A percentile compares a stretch with the other conserved stretches of the same genome.
Evolutionary conservation across 2,888 invertebrate genomes (phyloP).

Genomic region (Drosophila suboccidentalis): DNA sequence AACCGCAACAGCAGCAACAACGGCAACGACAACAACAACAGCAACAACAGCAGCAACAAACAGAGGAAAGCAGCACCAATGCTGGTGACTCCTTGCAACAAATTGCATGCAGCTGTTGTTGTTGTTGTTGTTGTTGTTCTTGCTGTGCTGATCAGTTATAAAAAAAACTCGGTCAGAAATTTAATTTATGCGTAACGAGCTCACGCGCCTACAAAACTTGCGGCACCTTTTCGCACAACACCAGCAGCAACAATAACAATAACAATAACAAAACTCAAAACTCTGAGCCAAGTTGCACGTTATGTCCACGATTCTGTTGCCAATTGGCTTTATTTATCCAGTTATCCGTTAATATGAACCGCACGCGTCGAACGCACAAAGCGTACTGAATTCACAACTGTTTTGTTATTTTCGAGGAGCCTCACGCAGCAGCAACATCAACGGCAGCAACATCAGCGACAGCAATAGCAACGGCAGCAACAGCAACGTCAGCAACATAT

Average conservation of each 20-base stretch:
- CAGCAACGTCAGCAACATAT: conserved; percentile 39
- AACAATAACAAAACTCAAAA: conserved; percentile 16
- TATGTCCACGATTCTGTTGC: conserved; percentile 31
- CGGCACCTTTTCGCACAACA: conserved; percentile 62
- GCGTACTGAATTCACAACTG: conserved; percentile 77
- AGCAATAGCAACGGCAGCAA: conserved; percentile 24
- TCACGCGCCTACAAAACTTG: conserved; percentile 78
- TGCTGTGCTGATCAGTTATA: conserved; percentile 57
- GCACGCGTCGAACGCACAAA: conserved; percentile 84
- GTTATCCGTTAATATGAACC: conserved; percentile 69
- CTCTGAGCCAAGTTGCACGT: conserved; percentile 54
- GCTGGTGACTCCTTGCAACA: conserved; percentile 75
- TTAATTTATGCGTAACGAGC: conserved; percentile 81
- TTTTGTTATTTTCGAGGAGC: conserved; percentile 61
- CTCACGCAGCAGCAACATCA: conserved; percentile 47
- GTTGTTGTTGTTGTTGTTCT: conserved; percentile 34
- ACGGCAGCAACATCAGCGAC: conserved; percentile 27
- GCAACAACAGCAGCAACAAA: conserved; percentile 48
- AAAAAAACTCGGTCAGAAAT: conserved; percentile 73
- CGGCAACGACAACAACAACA: conserved; percentile 9
- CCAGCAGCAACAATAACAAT: conserved; percentile 1
- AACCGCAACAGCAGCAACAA: conserved; percentile 51
- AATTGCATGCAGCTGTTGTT: conserved; percentile 47
- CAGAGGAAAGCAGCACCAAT: conserved; percentile 65
- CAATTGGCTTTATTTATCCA: conserved; percentile 31